phyloP scores from a whole-genome alignment of 2,888 invertebrate genomes.

The Acleris holmiana region DNA sequence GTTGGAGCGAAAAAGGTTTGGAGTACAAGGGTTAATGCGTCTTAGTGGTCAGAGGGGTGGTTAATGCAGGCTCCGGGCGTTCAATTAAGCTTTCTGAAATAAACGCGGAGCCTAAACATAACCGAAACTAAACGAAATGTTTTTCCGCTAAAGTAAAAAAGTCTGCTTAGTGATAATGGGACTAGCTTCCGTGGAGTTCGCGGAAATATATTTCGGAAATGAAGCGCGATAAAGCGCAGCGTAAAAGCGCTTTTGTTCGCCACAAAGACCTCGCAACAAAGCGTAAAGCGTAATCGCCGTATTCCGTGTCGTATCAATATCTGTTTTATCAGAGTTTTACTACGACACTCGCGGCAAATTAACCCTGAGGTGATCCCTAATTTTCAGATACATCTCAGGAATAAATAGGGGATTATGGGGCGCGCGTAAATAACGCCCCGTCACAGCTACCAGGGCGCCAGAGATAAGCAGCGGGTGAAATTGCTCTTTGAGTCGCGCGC shows the following conservation, averaged over 20 bases:
- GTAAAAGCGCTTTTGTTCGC: slow-evolving; percentile 45
- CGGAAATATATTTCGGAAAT: slow-evolving; percentile 35
- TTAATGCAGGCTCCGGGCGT: slow-evolving; percentile 23
- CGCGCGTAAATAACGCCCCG: slow-evolving; percentile 81
- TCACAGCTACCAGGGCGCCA: slow-evolving; percentile 66
- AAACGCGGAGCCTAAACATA: slow-evolving; percentile 12
- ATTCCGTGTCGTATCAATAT: slow-evolving; percentile 59
- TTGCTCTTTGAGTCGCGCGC: slow-evolving; percentile 37
- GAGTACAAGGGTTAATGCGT: slow-evolving; percentile 49
- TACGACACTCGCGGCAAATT: slow-evolving; percentile 68
- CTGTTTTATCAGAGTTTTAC: slow-evolving; percentile 54
- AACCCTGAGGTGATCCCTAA: slow-evolving; percentile 82
- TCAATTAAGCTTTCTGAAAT: slow-evolving; percentile 19
- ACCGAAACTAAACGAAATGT: slow-evolving; percentile 13
- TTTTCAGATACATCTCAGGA: slow-evolving; percentile 83
- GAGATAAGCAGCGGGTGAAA: slow-evolving; percentile 66
- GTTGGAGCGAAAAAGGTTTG: slow-evolving; percentile 48
- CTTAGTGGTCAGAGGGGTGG: slow-evolving; percentile 39
- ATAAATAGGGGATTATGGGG: slow-evolving; percentile 83
- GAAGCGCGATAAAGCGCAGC: slow-evolving; percentile 26
- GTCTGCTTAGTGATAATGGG: slow-evolving; percentile 15
- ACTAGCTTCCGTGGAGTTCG: slow-evolving; percentile 8
- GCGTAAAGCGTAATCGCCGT: slow-evolving; percentile 51
- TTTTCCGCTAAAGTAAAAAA: slow-evolving; percentile 5
- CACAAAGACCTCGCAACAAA: slow-evolving; percentile 47